Evolutionary conservation across 2,888 invertebrate genomes (phyloP), one percentile per base, ranked within the genome.

Genomic region (Dione vanillae): DNA sequence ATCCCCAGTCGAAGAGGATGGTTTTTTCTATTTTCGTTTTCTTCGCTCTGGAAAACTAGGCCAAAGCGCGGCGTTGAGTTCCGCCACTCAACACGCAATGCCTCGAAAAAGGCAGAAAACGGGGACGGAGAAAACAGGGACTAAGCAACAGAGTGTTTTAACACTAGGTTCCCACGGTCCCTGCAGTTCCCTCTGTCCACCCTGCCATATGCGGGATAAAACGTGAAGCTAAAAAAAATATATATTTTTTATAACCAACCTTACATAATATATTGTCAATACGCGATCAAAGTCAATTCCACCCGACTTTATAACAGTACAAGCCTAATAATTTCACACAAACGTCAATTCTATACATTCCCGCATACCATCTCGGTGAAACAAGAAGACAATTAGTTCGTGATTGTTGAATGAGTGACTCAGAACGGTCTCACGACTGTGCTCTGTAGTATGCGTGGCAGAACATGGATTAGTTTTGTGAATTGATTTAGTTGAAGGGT

Each of bases 351-450:
- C 49, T 49, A 35, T 67, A 58, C 49, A 56, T 58, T 62, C 45
- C n/a, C 45, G 69, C 69, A 72, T 72, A 72, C 72, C 72, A 58
- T 61, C 66, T 56, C 69, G 64, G 56, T 69, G 71, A 69, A 72
- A 72, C 62, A 69, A 72, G 69, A 69, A 72, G 69, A 66, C 69
- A 69, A 69, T 69, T 58, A 58, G 66, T 66, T 69, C 72, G 72
- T 72, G 72, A 69, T 72, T 62, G 66, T 69, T 70, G 52, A 70
- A 70, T 72, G 65, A 69, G 41, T 73, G 71, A 73, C 40, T 73
- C 73, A 71, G 47, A 62, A 35, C 20, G 51, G 43, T 70, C 73
- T 66, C 73, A 71, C 71, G 71, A 67, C 35, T 64, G 14, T 20
- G 41, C 40, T 27, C 27, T 27, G 27, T 27, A n/a, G 11, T 47